Base-by-base conservation (phyloP, 2,888 invertebrate species). In the Norana najaformis region DNA sequence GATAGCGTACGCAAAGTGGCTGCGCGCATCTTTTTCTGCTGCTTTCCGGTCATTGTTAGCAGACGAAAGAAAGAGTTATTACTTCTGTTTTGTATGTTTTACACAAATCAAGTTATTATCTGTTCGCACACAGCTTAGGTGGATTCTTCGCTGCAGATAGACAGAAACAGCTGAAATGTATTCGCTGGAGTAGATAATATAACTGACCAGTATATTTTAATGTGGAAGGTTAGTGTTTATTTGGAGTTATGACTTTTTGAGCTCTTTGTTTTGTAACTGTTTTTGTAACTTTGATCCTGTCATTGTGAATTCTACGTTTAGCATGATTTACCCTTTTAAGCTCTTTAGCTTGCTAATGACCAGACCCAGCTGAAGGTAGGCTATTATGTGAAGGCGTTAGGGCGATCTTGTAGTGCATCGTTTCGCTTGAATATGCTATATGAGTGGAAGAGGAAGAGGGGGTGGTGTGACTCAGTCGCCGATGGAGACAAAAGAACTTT, bases 51-150 rank as follows among this genome's bases (percentile, higher is more conserved):
- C 69, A 69, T 69, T 69, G 69, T 69, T 69, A 69, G 69, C 69
- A 69, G 69, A 69, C 69, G 69, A 69, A 69, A n/a, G 69, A 69
- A 69, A n/a, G 69, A n/a, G 69, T 69, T 69, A 69, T 69, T n/a
- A n/a, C n/a, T n/a, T n/a, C 30, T 69, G 69, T 2, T 47, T 69
- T 69, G n/a, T n/a, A n/a, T 69, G 69, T 69, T 69, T 8, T n/a
- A 8, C 69, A 30, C 30, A 69, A 69, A 69, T n/a, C n/a, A 30
- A 69, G n/a, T 69, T n/a, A n/a, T 30, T 13, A 0, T 30, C 6
- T n/a, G 69, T 69, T n/a, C n/a, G 8, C 11, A 69, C n/a, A 69
- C 47, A 47, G 20, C 23, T 4, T 47, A 47, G 47, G 23, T 23
- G 6, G 47, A 47, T 47, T 6, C 20, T 47, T 47, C 47, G 69